phyloP scores from a whole-genome alignment of 2,113 vertebrate genomes.

The Bolborhynchus lineola region DNA sequence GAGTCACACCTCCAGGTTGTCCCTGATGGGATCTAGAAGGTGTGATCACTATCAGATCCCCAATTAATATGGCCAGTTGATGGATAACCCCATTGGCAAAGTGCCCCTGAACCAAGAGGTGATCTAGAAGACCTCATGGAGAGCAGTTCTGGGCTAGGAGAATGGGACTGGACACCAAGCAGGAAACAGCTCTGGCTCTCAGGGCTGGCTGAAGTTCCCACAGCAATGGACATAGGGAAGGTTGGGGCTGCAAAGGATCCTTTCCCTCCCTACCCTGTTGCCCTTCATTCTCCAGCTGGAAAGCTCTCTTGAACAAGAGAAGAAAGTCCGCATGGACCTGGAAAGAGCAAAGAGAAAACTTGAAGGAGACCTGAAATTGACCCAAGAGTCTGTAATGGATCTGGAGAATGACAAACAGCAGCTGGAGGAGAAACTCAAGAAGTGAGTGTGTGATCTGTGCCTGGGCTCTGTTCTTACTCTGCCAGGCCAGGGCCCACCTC shows the following conservation, averaged over 20 bases:
- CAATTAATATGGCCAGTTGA: not conserved
- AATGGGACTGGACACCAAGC: not conserved
- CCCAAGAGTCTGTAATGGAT: conserved; percentile 88
- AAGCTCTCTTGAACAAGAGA: conserved; percentile 93
- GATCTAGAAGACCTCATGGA: not conserved
- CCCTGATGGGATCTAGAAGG: not conserved
- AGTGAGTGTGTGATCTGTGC: conserved; percentile 68
- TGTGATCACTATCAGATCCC: not conserved
- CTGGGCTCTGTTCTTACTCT: not conserved
- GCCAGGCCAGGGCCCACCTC: not conserved
- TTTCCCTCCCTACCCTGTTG: not conserved
- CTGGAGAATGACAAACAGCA: conserved; percentile 93
- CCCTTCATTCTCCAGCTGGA: conserved; percentile 78
- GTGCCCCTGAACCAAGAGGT: not conserved
- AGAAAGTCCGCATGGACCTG: conserved; percentile 91
- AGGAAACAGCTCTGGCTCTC: not conserved
- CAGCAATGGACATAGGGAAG: not conserved
- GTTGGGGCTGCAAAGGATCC: not conserved
- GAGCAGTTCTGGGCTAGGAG: not conserved
- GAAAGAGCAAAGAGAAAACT: conserved; percentile 90
- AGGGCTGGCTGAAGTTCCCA: not conserved
- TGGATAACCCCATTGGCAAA: not conserved
- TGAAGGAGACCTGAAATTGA: conserved; percentile 91
- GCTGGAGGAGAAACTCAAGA: conserved; percentile 91
- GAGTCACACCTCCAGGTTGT: not conserved